Conservation (phyloP, 2,888 invertebrate species). For the Drosophila maculinotata region DNA sequence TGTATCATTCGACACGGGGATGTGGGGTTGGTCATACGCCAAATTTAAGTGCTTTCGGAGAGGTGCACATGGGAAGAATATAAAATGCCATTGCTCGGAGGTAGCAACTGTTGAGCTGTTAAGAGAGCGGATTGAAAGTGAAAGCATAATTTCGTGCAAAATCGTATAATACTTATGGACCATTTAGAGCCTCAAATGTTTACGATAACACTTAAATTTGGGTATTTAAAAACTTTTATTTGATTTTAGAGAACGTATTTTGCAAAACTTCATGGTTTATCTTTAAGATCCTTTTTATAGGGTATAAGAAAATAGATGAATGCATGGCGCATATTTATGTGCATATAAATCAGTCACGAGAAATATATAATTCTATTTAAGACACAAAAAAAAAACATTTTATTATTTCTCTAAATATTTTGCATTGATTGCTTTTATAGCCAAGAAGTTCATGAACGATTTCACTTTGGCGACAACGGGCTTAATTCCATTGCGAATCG, state of each 20-base stretch:
- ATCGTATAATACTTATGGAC: slow-evolving; percentile 3
- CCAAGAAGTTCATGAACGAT: slow-evolving; percentile 50
- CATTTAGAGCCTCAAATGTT: slow-evolving; percentile 1
- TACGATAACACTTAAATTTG: background rate
- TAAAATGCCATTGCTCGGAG: slow-evolving; percentile 11
- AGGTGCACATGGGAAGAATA: slow-evolving; percentile 29
- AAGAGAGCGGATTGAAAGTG: slow-evolving; percentile 24
- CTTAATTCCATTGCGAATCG: slow-evolving; percentile 41
- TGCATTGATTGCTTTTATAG: slow-evolving; percentile 24
- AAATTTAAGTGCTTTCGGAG: slow-evolving; percentile 13
- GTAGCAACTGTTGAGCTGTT: background rate
- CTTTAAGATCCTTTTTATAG: background rate
- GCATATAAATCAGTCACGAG: slow-evolving; percentile 11
- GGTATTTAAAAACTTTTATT: too few relatives aligned
- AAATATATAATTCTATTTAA: background rate
- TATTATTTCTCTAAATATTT: slow-evolving; percentile 26
- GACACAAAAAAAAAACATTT: background rate
- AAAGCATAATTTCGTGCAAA: slow-evolving; percentile 19
- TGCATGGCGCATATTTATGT: background rate
- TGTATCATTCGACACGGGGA: slow-evolving; percentile 9
- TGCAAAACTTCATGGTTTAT: slow-evolving; percentile 8
- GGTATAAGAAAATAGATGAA: slow-evolving; percentile 1
- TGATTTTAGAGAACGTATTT: slow-evolving; percentile 2
- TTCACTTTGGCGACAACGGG: slow-evolving; percentile 43
- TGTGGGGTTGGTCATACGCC: background rate